Percentiles rank a stretch among this genome's conserved stretches.
Conservation (phyloP, 2,113 vertebrate species). For the Sphyrna mokarran region DNA sequence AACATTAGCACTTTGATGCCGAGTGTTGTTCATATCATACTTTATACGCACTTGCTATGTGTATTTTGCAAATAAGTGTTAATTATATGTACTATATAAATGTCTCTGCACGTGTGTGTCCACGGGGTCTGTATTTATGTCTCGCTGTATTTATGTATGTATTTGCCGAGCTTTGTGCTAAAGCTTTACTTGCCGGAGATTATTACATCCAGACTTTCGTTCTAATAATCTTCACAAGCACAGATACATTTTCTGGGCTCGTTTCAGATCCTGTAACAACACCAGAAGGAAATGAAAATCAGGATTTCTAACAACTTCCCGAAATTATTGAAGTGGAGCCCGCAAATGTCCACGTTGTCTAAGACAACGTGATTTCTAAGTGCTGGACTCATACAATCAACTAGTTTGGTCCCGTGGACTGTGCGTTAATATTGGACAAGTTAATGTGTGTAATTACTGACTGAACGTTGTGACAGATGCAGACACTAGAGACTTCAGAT, state of each 20-base stretch:
- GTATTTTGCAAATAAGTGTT: conserved; percentile 32
- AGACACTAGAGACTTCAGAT: not conserved
- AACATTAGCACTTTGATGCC: conserved; percentile 20
- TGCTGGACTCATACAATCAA: not conserved
- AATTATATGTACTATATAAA: conserved; percentile 31
- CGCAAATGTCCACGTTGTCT: not conserved
- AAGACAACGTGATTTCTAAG: not conserved
- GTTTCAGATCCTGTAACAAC: not conserved
- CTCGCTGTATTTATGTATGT: conserved; percentile 1
- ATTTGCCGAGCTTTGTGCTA: not conserved
- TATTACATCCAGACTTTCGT: not conserved
- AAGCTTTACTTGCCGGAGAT: not conserved
- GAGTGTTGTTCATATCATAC: conserved; percentile 34
- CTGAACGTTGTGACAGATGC: not conserved
- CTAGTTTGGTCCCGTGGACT: not conserved
- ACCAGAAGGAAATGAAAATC: not conserved
- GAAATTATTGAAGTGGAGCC: not conserved
- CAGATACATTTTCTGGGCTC: not conserved
- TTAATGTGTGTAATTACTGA: not conserved
- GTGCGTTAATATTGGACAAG: not conserved
- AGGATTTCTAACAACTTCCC: not conserved
- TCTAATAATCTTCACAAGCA: not conserved
- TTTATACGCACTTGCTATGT: conserved; percentile 12
- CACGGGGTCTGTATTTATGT: conserved; percentile 4
- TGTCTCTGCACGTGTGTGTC: not conserved